Evolutionary conservation across 2,113 vertebrate species (phyloP), one percentile per base, ranked within the genome.

Genomic region (Myodes glareolus): DNA sequence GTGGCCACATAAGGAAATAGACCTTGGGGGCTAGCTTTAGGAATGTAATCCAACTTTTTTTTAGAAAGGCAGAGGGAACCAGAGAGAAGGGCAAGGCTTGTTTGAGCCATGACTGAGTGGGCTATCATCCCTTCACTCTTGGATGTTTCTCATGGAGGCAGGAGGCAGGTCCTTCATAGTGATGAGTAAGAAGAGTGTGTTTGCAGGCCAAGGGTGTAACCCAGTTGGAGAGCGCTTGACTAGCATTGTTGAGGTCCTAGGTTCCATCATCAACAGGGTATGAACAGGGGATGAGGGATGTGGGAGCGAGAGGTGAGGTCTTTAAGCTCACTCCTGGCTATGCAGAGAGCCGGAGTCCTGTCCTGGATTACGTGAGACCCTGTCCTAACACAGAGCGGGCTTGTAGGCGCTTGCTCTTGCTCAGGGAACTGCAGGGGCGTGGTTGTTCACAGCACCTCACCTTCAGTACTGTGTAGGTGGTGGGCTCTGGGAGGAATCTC

Each of bases 401-500:
- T 73, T 73, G 19, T 9, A 73, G 99, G 90, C 99, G 99, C 99
- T 99, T 99, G 97, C 99, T 99, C 96, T 99, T 99, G 97, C 98
- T 99, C 94, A 99, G 99, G 90, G 99, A 99, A 98, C 99, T 99
- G 91, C 99, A 0, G 99, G 99, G 3, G 99, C 99, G 0, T 99
- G 70, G 7, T 21, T 73, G 36, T 99, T 9, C 70, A 73, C 73
- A 75, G 19, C 99, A 99, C 87, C 99, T 99, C 99, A 99, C 99
- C 98, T 99, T 99, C 99, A 99, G 97, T 99, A 99, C 98, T 99
- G 99, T 88, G 67, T 99, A 97, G 0, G 99, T 99, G 3, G 99
- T 99, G 23, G 99, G 99, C 96, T 99, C 99, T 0, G 99, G 99
- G 97, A 99, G 99, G 96, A 99, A 99, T 98, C 99, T 99, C 98